Conservation (phyloP, 2,797 vertebrate genomes). For the Gila robusta region DNA sequence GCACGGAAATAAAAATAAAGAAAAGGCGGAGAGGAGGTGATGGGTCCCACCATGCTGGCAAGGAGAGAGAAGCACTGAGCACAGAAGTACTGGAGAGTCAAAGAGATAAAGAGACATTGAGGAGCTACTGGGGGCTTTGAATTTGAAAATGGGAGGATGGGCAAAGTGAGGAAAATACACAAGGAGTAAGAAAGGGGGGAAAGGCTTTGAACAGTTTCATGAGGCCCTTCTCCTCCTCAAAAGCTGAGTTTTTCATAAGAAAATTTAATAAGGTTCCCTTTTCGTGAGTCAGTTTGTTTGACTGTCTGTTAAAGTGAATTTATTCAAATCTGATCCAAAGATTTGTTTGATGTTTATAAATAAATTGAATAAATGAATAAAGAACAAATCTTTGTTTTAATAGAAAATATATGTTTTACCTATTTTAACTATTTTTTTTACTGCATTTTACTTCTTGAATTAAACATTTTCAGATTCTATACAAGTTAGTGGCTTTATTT, state of each 20-base stretch:
- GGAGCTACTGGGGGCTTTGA: conserved; percentile 9
- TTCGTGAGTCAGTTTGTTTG: not conserved
- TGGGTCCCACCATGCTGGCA: conserved; percentile 45
- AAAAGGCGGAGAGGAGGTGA: conserved; percentile 45
- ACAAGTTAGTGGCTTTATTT: not conserved
- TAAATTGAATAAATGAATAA: not conserved
- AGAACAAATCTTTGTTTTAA: too few species aligned
- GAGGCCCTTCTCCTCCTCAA: conserved; percentile 5
- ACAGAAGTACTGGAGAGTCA: conserved; percentile 41
- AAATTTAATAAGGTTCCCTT: not conserved
- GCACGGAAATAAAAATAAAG: conserved; percentile 59
- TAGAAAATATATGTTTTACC: too few species aligned
- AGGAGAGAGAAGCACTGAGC: conserved; percentile 28
- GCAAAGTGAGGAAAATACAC: not conserved
- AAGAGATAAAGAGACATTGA: conserved; percentile 28
- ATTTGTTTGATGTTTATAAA: not conserved
- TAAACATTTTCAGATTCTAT: too few species aligned
- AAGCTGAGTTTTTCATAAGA: not conserved
- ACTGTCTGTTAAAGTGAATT: not conserved
- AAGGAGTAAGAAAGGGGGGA: not conserved
- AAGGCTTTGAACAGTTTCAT: conserved; percentile 10
- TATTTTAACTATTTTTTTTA: too few species aligned
- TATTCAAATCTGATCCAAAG: not conserved
- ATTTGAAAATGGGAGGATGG: conserved; percentile 31
- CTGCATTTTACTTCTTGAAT: too few species aligned